Conservation (phyloP, 1,140 invertebrate species). For the Cydia pomonella region DNA sequence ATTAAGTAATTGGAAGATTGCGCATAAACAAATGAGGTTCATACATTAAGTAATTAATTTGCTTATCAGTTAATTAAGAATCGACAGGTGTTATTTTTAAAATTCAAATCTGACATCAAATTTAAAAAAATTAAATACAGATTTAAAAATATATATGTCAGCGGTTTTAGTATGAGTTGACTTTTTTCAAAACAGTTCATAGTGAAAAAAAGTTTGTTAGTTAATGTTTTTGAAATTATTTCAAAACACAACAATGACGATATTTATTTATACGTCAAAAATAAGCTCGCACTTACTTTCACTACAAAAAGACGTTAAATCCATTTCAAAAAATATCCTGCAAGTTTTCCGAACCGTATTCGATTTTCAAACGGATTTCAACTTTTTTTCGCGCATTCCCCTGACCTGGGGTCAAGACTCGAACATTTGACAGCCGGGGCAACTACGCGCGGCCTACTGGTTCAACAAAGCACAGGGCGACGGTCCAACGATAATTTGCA, state of each 20-base stretch:
- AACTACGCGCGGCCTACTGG: conserved; percentile 22
- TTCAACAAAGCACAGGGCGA: conserved; percentile 58
- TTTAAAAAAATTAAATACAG: neutral
- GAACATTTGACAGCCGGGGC: conserved; percentile 51
- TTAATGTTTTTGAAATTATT: neutral
- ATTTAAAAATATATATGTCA: neutral
- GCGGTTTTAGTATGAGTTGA: neutral
- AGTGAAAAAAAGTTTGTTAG: neutral
- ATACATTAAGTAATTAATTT: neutral
- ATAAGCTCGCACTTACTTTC: conserved; percentile 7
- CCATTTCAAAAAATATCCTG: conserved; percentile 13
- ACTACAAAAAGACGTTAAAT: conserved; percentile 6
- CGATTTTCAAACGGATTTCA: conserved; percentile 9
- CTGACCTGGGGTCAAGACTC: conserved; percentile 30
- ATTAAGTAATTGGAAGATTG: conserved; percentile 13
- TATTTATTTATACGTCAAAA: neutral
- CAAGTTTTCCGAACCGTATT: neutral
- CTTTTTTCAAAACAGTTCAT: too few relatives aligned
- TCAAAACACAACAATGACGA: neutral
- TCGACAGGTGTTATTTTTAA: neutral
- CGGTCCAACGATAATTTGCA: conserved; percentile 74
- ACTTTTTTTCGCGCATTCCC: conserved; percentile 22
- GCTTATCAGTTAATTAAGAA: conserved; percentile 14
- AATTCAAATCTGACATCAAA: too few relatives aligned
- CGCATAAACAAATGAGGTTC: conserved; percentile 2